These are phyloP conservation scores for Psococerastis gibbosa DNA, from an alignment of 2,888 invertebrate genomes.

Conservation along the genomic window DNA sequence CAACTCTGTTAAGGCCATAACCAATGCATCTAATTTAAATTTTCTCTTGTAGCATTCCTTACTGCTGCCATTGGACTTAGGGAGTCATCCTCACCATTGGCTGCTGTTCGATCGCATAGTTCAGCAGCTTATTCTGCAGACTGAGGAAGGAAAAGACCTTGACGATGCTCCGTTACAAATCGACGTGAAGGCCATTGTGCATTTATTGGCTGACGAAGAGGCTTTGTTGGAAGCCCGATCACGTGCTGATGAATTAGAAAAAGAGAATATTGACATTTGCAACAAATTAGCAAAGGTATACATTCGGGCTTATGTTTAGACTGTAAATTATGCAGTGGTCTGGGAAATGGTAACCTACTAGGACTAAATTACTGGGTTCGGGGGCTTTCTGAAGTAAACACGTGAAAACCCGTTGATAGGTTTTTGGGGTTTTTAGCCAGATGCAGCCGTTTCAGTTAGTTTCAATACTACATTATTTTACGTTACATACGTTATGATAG, in stretches of 20 bases:
- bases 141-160: constrained; percentile 48
- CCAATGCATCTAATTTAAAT: constrained; percentile 5
- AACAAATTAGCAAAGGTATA: constrained; percentile 62
- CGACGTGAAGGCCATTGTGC: constrained; percentile 79
- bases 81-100: constrained; percentile 83
- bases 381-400: too few species aligned
- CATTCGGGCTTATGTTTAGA: too few species aligned
- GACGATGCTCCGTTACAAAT: constrained; percentile 74
- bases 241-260: constrained; percentile 73
- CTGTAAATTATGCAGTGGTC: too few species aligned
- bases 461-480: neutral
- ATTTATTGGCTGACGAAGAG: constrained; percentile 80
- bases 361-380: too few species aligned
- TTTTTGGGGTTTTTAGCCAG: too few species aligned
- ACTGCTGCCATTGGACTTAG: constrained; percentile 41
- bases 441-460: neutral
- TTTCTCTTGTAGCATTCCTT: constrained; percentile 11
- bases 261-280: constrained; percentile 72
- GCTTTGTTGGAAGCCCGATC: constrained; percentile 71
- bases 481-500: neutral
- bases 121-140: constrained; percentile 83
- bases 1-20: too few species aligned
- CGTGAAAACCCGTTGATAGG: too few species aligned
- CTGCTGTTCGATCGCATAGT: constrained; percentile 80
- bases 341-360: too few species aligned